Evolutionary conservation across 2,797 vertebrate species (phyloP), one percentile per base, ranked within the genome.

Genomic region (Harpagifer antarcticus): DNA sequence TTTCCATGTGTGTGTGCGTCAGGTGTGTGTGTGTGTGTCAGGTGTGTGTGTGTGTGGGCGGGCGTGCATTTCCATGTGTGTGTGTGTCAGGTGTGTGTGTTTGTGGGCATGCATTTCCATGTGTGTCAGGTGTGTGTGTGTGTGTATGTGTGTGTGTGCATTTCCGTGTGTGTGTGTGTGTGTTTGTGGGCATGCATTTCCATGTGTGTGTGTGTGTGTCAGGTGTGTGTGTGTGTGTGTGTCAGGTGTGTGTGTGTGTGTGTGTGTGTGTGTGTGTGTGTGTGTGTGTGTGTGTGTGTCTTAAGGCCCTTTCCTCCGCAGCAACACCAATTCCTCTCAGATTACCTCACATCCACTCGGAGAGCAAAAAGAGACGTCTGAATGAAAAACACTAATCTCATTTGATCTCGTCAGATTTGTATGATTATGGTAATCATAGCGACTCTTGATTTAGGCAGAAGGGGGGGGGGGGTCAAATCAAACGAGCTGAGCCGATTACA

Each of bases 331-430:
- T 68, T 89, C 86, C 70, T 66, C 78, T 69, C 76, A 78, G 90
- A 88, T 91, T 89, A 88, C 81, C 84, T 90, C 69, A 44, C 73
- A 74, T 67, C 42, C 73, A 72, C 81, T 74, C 60, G 33, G 27
- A 84, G 84, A 44, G 76, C 63, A 58, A 27, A 57, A 23, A 23
- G 27, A 69, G 68, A 79, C 63, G 68, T 74, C 72, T 81, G 85
- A 91, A 87, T 75, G 83, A 76, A 89, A 37, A 88, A 83, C 81
- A 57, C 89, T 90, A 88, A 91, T 93, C 91, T 87, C 79, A 42
- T 90, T 90, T 92, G 88, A 92, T 92, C 87, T 85, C 85, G 90
- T n/a, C n/a, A n/a, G n/a, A 92, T 92, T 89, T 89, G 85, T 68
- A 78, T 63, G 78, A 90, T 92, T 87, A 92, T 91, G 88, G 59